A percentile compares a stretch with the other conserved stretches of the same genome.
These are phyloP conservation scores for Manis javanica DNA, from an alignment of 2,797 vertebrate genomes.

Conservation along the genomic window DNA sequence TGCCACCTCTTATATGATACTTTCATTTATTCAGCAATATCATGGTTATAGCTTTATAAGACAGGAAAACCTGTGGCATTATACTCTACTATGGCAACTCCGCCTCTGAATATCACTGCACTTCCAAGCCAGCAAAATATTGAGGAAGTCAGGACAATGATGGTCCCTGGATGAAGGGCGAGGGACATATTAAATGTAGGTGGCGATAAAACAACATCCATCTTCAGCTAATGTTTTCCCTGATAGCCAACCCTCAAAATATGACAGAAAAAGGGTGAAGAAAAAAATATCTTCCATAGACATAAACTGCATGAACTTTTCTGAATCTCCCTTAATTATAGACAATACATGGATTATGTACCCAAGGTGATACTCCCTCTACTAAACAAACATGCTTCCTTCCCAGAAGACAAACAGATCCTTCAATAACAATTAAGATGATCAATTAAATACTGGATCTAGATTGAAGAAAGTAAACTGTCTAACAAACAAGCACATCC, in stretches of 20 bases:
- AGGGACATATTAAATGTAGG: neutral
- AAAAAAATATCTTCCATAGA: neutral
- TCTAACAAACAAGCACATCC: conserved; percentile 42
- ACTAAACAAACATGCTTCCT: neutral
- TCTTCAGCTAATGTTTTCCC: neutral
- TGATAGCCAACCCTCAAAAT: neutral
- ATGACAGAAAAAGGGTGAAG: neutral
- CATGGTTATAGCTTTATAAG: conserved; percentile 62
- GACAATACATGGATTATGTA: neutral
- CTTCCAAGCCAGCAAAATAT: neutral
- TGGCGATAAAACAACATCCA: neutral
- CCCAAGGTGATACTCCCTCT: neutral
- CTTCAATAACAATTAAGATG: conserved; percentile 8
- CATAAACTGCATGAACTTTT: neutral
- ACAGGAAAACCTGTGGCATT: conserved; percentile 54
- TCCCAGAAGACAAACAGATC: neutral
- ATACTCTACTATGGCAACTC: neutral
- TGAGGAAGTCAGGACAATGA: neutral
- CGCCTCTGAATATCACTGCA: neutral
- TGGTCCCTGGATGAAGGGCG: neutral
- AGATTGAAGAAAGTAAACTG: conserved; percentile 46
- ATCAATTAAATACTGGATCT: neutral
- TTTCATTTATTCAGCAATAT: conserved; percentile 75
- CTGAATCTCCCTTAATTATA: neutral
- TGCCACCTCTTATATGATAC: conserved; percentile 71